These are phyloP conservation scores for Phalacrocorax brasilianus DNA, from an alignment of 2,113 vertebrate genomes.

Conservation along the genomic window DNA sequence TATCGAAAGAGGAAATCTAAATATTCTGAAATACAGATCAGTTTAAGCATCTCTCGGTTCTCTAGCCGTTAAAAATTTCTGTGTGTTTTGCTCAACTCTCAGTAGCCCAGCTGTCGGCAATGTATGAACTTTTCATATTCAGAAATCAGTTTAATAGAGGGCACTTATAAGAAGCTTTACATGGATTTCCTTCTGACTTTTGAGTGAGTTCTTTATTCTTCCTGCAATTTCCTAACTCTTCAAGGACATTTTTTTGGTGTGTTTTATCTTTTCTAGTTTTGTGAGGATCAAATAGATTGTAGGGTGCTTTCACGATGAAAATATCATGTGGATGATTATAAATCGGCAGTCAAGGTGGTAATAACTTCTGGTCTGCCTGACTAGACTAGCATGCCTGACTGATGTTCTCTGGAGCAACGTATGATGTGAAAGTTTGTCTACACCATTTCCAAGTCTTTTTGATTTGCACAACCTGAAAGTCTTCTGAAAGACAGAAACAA, in stretches of 20 bases:
- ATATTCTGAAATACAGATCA: neutral
- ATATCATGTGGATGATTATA: neutral
- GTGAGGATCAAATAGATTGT: neutral
- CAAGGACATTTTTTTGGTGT: neutral
- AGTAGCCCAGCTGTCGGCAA: neutral
- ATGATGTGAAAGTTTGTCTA: neutral
- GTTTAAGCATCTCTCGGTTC: neutral
- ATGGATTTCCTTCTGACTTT: neutral
- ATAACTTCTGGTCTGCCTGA: neutral
- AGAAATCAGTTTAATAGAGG: neutral
- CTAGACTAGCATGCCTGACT: neutral
- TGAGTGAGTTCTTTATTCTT: neutral
- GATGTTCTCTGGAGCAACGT: neutral
- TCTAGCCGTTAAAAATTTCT: neutral
- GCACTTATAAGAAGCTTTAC: rapidly evolving
- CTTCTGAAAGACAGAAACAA: neutral
- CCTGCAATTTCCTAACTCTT: neutral
- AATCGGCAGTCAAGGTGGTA: neutral
- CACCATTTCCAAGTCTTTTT: neutral
- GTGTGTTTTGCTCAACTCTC: neutral
- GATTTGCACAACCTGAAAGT: neutral
- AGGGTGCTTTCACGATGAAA: neutral
- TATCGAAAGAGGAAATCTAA: neutral
- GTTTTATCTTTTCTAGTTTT: neutral
- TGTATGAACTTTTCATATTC: neutral